These are phyloP conservation scores for Ferrisia virgata DNA, from an alignment of 2,888 invertebrate species.

Conservation along the genomic window DNA sequence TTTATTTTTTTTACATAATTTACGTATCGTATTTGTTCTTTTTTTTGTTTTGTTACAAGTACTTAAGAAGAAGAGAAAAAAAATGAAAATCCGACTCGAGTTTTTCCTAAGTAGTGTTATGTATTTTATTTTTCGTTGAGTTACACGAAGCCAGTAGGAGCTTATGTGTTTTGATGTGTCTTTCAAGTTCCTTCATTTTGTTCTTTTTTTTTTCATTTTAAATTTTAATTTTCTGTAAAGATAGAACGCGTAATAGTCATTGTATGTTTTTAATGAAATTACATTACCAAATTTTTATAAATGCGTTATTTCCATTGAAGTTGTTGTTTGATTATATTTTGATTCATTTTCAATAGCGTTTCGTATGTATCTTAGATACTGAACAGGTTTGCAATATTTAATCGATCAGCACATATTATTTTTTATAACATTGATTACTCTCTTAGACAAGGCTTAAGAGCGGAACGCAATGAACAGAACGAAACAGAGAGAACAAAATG, in stretches of 20 bases:
- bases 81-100: background rate
- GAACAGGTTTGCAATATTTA: too few species aligned
- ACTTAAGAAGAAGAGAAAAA: constrained; percentile 16
- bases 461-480: too few species aligned
- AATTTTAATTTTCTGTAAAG: background rate
- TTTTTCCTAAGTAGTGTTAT: constrained; percentile 26
- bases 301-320: background rate
- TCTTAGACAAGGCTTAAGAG: too few species aligned
- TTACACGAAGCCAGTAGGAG: constrained; percentile 10
- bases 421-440: too few species aligned
- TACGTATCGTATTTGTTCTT: background rate
- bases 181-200: constrained; percentile 41
- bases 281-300: constrained; percentile 20
- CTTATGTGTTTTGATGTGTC: constrained; percentile 33
- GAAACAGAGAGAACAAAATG: too few species aligned
- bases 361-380: too few species aligned
- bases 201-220: background rate
- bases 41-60: constrained; percentile 29
- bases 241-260: constrained; percentile 22
- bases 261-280: constrained; percentile 10
- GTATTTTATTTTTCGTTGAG: constrained; percentile 1
- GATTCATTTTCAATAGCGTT: too few species aligned
- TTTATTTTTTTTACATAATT: constrained; percentile 17
- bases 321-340: background rate
- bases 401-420: too few species aligned